Evolutionary conservation across 2,797 vertebrate species (phyloP), one percentile per base, ranked within the genome.

Genomic region (Tenualosa ilisha): DNA sequence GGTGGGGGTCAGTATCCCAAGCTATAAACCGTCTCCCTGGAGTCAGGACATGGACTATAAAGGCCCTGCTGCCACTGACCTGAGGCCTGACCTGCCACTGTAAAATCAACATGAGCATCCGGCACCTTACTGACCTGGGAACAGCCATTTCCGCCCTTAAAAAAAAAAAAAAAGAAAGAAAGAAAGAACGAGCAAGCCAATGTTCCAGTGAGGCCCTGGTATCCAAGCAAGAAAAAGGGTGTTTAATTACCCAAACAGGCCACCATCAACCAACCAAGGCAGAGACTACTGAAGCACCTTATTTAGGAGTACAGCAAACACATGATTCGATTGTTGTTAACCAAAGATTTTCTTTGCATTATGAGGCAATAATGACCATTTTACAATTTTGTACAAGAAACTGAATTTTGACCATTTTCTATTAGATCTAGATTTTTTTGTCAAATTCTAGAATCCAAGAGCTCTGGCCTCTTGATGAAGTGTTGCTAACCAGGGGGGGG

Each of bases 101-200:
- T 72, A 72, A 72, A 72, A 40, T 72, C 65, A 72, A 72, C 65
- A 31, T 11, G 26, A 72, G 65, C 65, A 72, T 72, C 65, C 65
- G 65, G 65, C 65, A 72, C 65, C 65, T 72, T 11, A 65, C 65
- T 72, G 65, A 72, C 65, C 65, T 72, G 26, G 31, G 26, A 31
- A 72, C 65, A 12, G 31, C 26, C 65, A 37, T 72, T 72, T 72
- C 65, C 65, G 31, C 13, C 65, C 26, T 40, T 72, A 3, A 31
- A 72, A 31, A 15, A 40, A 40, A 31, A 31, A 65, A 65, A n/a
- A 65, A 1, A 65, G 2, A 61, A 61, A 6, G 9, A 50, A 50
- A 50, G 12, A 51, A 2, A 51, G 50, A 53, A 3, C 6, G 20
- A 59, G 56, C 56, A 59, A 59, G 56, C 56, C 6, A 65, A 6